Evolutionary conservation across 2,888 invertebrate species (phyloP), one percentile per base, ranked within the genome.

Genomic region (Kryphioiulus occultus): DNA sequence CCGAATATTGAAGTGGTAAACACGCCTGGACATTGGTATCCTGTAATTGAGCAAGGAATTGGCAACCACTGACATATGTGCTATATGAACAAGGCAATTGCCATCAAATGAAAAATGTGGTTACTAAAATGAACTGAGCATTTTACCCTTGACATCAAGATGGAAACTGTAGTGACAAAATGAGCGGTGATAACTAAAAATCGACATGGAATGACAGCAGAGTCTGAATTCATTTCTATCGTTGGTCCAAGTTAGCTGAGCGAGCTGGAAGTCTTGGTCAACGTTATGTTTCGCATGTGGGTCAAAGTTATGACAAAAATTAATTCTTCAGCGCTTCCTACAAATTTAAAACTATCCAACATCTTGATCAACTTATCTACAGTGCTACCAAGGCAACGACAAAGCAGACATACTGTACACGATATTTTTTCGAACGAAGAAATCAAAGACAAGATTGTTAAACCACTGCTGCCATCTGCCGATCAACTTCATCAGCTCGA

Each of bases 151-250:
- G 93, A 93, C 94, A 95, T 95, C 93, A 95, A 92, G 90, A 95
- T 92, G 88, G 94, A 93, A 88, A 95, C 93, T 86, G 94, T 93
- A 89, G 96, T 93, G 88, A 94, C 94, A 87, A 95, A 93, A 92
- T 96, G 96, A 87, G 95, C 94, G 89, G 95, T 92, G 86, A 96
- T 93, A 89, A 94, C 94, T 89, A 96, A 92, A 92, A 96, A 96
- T 90, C 95, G 93, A 88, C 95, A 94, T 89, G 95, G 95, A 89
- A 92, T 91, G 19, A 92, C 89, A 82, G 92, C 92, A 44, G 91
- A 85, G 7, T 89, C 53, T 42, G 53, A 35, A 35, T 85, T 26
- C 89, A 89, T 88, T 42, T 85, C 26, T 5, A 15, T 30, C 1
- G 26, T 15, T 78, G 17, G 10, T n/a, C 2, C 19, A 59, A 7